A percentile compares a stretch with the other conserved stretches of the same genome.
These are phyloP conservation scores for Propithecus perrieri DNA, from an alignment of 2,797 vertebrate species.

Conservation along the genomic window DNA sequence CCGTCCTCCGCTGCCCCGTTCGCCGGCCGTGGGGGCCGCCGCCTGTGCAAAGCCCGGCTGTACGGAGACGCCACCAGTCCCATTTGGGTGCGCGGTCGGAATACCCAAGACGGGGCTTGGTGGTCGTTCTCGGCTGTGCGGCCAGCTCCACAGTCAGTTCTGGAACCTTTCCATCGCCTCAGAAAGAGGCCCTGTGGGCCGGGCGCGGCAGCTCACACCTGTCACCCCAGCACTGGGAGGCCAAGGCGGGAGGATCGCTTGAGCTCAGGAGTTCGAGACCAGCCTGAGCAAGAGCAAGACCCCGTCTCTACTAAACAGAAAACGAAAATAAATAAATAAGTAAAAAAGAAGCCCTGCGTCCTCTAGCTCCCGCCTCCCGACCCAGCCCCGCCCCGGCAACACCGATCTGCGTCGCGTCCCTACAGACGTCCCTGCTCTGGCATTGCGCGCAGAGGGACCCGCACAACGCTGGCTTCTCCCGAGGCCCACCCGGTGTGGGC, in stretches of 20 bases:
- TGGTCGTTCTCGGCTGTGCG: rapidly evolving
- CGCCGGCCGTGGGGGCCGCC: neutral
- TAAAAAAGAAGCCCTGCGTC: rapidly evolving
- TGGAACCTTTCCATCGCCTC: neutral
- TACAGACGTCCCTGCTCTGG: rapidly evolving
- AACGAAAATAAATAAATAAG: too few relatives aligned
- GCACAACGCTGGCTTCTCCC: rapidly evolving
- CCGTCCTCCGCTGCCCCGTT: rapidly evolving
- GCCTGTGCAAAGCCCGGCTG: neutral
- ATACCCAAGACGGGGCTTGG: too few relatives aligned
- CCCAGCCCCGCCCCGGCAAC: rapidly evolving
- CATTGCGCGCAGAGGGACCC: rapidly evolving
- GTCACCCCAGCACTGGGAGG: too few relatives aligned
- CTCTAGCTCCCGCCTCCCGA: neutral
- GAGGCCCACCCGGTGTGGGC: neutral
- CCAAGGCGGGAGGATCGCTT: too few relatives aligned
- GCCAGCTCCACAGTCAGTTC: rapidly evolving
- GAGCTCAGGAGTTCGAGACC: too few relatives aligned
- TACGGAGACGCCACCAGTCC: rapidly evolving
- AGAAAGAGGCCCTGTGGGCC: too few relatives aligned
- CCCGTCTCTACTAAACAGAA: too few relatives aligned
- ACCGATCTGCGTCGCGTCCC: neutral
- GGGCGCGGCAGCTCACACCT: too few relatives aligned
- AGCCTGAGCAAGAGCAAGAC: too few relatives aligned
- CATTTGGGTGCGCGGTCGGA: rapidly evolving